A percentile compares a stretch with the other conserved stretches of the same genome.
These are phyloP conservation scores for Lates calcarifer DNA, from an alignment of 2,113 vertebrate species.

Conservation along the genomic window DNA sequence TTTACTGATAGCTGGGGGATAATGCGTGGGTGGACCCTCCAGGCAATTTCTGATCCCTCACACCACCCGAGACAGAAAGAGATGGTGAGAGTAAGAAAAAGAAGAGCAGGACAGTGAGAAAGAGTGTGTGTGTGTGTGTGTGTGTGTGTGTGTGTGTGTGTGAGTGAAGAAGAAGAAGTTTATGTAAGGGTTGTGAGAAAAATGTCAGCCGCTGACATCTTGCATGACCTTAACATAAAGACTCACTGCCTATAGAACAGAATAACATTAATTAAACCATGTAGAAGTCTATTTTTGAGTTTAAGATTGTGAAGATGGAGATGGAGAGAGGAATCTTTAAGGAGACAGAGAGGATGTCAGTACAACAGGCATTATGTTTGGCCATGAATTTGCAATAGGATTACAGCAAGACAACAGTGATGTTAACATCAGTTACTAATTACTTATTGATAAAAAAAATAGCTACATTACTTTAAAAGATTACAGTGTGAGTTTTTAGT, in stretches of 20 bases:
- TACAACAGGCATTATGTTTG: neutral
- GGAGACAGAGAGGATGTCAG: conserved; percentile 12
- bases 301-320: neutral
- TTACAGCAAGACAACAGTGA: neutral
- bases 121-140: neutral
- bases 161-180: neutral
- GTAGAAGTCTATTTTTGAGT: conserved; percentile 47
- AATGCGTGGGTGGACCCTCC: conserved; percentile 46
- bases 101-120: neutral
- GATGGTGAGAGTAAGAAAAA: conserved; percentile 27
- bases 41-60: conserved; percentile 51
- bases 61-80: conserved; percentile 33
- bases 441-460: too few relatives aligned
- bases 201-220: conserved; percentile 34
- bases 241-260: neutral
- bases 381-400: neutral
- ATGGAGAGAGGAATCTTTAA: neutral
- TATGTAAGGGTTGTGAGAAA: conserved; percentile 24
- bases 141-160: neutral
- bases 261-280: conserved; percentile 47
- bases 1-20: conserved; percentile 16
- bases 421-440: too few relatives aligned
- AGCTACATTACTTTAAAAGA: too few relatives aligned
- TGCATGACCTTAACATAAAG: conserved; percentile 41
- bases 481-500: too few relatives aligned